Conservation (phyloP, 1,140 invertebrate genomes). For the Neocloeon triangulifer region DNA sequence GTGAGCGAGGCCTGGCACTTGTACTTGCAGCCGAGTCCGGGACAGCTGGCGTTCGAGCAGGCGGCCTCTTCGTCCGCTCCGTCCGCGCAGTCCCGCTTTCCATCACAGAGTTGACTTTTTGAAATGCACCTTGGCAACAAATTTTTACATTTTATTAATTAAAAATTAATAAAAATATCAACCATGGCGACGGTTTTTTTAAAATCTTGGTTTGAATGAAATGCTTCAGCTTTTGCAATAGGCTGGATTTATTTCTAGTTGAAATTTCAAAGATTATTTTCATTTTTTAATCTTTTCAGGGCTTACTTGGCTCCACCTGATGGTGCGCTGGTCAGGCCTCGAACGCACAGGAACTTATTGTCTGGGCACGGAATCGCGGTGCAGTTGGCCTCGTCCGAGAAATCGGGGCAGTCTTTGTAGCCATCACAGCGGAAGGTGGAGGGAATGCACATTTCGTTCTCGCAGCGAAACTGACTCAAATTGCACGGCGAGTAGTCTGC, state of each 20-base stretch:
- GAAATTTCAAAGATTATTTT: no score
- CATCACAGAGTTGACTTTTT: slow-evolving; percentile 70
- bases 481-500: slow-evolving; percentile 76
- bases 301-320: no score
- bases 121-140: slow-evolving; percentile 73
- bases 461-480: slow-evolving; percentile 76
- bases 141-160: no score
- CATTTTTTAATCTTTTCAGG: no score
- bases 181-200: no score
- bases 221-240: no score
- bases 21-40: slow-evolving; percentile 62
- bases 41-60: slow-evolving; percentile 65
- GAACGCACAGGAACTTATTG: slow-evolving; percentile 76
- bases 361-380: slow-evolving; percentile 71
- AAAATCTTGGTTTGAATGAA: no score
- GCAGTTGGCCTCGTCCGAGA: slow-evolving; percentile 76
- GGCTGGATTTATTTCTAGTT: no score
- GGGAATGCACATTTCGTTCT: slow-evolving; percentile 82
- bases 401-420: slow-evolving; percentile 64
- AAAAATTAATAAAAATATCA: no score
- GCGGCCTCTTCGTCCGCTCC: slow-evolving; percentile 70
- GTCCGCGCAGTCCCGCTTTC: slow-evolving; percentile 69
- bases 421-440: slow-evolving; percentile 59
- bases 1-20: slow-evolving; percentile 70
- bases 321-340: slow-evolving; percentile 36